Base-by-base conservation (phyloP, 2,797 vertebrate genomes). In the Menidia menidia region DNA sequence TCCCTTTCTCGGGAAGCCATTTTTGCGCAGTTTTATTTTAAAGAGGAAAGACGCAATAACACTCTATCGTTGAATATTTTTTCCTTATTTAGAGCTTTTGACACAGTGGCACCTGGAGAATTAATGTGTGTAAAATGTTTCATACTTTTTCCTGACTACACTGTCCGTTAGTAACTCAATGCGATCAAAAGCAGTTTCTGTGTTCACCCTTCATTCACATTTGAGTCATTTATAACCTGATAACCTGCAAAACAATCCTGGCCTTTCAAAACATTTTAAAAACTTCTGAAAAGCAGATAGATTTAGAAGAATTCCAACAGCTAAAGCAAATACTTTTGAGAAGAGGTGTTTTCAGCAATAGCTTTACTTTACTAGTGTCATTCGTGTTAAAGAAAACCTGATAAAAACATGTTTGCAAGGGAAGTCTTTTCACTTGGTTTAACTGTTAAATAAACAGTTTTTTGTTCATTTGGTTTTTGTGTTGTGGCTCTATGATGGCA, bases 1-100 rank as follows among this genome's bases (percentile, higher is more conserved):
- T 67, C 44, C 58, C 50, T 33, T 54, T 48, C 56, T 25, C n/a
- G 6, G 35, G 19, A 15, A 47, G 32, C 43, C 13, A n/a, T 15
- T 64, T 64, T 64, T 45, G 11, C 19, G 57, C 25, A 32, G 31
- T 56, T 56, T 47, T 67, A 50, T 67, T 58, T 67, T 25, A 25
- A 58, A 41, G 39, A 18, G 19, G 18, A 39, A 44, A 30, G 43
- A 43, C 58, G 32, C 58, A 42, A 10, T 30, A 45, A 30, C 25
- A 32, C 18, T 44, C 43, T 47, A 66, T 48, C 33, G 9, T 45
- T 39, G n/a, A 47, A 47, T 66, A 11, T 41, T 12, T 31, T 51
- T 47, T 58, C 33, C 47, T 52, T 59, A 59, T 59, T 35, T 59
- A 30, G 56, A 51, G 51, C 30, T 51, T 39, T 35, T 42, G 4